These are phyloP conservation scores for Xenopus petersii DNA, from an alignment of 2,797 vertebrate species.

Conservation along the genomic window DNA sequence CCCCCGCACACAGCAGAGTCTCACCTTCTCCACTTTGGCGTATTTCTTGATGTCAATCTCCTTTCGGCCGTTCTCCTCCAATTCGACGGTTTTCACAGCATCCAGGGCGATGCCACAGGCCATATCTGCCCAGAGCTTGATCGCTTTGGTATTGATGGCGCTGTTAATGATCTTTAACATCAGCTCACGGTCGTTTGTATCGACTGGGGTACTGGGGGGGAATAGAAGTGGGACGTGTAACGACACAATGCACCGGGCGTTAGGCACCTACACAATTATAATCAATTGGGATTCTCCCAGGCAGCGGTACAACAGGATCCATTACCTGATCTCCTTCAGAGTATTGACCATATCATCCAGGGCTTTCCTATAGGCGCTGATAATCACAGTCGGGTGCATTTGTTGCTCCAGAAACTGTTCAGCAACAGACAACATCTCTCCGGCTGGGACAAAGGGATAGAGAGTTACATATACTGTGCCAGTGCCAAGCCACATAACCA, in stretches of 20 bases:
- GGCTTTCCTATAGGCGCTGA: slow-evolving; percentile 86
- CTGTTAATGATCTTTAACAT: slow-evolving; percentile 93
- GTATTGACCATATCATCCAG: slow-evolving; percentile 87
- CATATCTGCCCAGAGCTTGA: slow-evolving; percentile 84
- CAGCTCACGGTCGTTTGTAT: slow-evolving; percentile 75
- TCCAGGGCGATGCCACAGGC: slow-evolving; percentile 89
- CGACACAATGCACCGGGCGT: too few relatives aligned
- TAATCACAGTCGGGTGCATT: slow-evolving; percentile 92
- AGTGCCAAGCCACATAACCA: background rate
- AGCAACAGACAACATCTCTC: slow-evolving; percentile 90
- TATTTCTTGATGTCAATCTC: slow-evolving; percentile 97
- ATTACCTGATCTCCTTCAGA: slow-evolving; percentile 85
- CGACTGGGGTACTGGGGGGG: slow-evolving; percentile 76
- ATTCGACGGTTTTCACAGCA: slow-evolving; percentile 84
- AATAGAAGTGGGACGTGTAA: background rate
- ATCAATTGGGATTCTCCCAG: too few relatives aligned
- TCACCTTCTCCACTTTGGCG: slow-evolving; percentile 92
- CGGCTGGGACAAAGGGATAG: slow-evolving; percentile 66
- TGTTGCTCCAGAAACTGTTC: slow-evolving; percentile 95
- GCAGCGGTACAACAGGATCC: background rate
- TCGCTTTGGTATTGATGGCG: slow-evolving; percentile 88
- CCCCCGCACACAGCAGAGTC: background rate
- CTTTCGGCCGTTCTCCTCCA: slow-evolving; percentile 86
- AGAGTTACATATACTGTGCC: too few relatives aligned
- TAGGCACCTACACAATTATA: too few relatives aligned